These are phyloP conservation scores for Mesoclemmys tuberculata DNA, from an alignment of 2,113 vertebrate species.

Conservation along the genomic window DNA sequence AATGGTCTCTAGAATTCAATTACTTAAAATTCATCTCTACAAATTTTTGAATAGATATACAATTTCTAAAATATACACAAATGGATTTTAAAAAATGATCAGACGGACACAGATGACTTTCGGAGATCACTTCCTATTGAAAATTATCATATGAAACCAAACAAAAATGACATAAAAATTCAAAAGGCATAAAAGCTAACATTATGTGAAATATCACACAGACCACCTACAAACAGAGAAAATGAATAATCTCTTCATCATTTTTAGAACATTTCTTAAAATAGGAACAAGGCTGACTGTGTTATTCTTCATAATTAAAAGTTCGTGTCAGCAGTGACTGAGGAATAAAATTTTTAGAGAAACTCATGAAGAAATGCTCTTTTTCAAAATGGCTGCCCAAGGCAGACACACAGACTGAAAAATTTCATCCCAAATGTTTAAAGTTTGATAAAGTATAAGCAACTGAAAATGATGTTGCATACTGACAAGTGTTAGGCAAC, in stretches of 20 bases:
- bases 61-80: neutral
- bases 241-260: neutral
- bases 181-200: neutral
- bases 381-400: neutral
- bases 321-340: neutral
- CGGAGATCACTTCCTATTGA: neutral
- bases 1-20: neutral
- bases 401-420: neutral
- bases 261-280: neutral
- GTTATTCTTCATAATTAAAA: neutral
- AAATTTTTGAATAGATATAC: neutral
- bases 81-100: neutral
- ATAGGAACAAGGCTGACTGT: neutral
- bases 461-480: neutral
- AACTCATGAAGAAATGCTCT: neutral
- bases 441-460: neutral
- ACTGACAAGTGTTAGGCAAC: neutral
- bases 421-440: neutral
- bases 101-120: neutral
- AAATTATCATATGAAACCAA: neutral
- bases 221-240: neutral
- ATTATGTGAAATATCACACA: neutral
- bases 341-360: neutral
- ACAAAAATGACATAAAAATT: neutral
- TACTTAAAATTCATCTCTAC: neutral